Base-by-base conservation (phyloP, 2,888 invertebrate species). In the Lasioglossum oenotherae region DNA sequence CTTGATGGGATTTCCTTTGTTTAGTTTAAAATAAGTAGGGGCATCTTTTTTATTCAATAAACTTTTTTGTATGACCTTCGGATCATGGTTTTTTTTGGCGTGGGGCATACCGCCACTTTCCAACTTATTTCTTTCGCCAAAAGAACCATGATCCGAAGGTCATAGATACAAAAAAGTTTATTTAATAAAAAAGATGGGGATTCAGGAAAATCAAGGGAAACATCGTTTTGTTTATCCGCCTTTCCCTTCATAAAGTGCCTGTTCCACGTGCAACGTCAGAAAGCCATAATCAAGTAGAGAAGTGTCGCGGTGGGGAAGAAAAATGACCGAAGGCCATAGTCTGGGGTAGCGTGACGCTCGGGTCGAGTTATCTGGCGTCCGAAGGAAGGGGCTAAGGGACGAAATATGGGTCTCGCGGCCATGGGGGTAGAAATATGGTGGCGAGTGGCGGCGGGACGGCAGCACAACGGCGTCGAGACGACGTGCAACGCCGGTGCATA, bases 331-430 rank as follows among this genome's bases (percentile, higher is more conserved):
- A 73, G 57, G 46, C 38, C 74, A 23, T 35, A 74, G 69, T 31
- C 60, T 14, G 76, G 76, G 75, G 75, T 78, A 19, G 83, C 87
- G 86, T 83, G 86, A 82, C 78, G 78, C 46, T 49, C 38, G 69
- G 64, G 27, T 14, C 78, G 64, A 85, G 75, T 86, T 81, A 85
- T 85, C 86, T 78, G 74, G 75, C 67, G 41, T 74, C 49, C 75
- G 88, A 91, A 35, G 71, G 38, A 41, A 87, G 91, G 91, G 90
- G 87, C 90, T 93, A 92, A 92, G 85, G n/a, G 80, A 92, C 89
- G 91, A 94, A 94, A 93, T 94, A 94, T 94, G 93, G 93, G 92
- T 94, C 91, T 93, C 91, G 92, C 92, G 92, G 91, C 92, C 90
- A 92, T 87, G 87, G 84, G 89, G 86, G 89, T 90, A 88, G 89